A percentile compares a stretch with the other conserved stretches of the same genome.
These are phyloP conservation scores for Micrasema longulum DNA, from an alignment of 1,140 invertebrate genomes.

Conservation along the genomic window DNA sequence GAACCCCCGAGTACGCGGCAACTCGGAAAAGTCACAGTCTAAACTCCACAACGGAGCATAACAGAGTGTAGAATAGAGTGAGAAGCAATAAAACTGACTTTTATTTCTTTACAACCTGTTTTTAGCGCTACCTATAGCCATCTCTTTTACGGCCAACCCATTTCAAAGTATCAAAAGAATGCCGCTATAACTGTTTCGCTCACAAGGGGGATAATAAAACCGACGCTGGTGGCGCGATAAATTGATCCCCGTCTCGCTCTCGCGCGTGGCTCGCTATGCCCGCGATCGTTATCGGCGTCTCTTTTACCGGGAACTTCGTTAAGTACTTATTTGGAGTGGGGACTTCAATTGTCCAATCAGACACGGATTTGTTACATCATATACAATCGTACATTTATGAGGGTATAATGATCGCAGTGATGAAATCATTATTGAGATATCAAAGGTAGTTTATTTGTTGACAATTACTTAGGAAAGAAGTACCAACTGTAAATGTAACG, in stretches of 20 bases:
- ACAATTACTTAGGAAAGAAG: conserved; percentile 31
- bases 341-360: conserved; percentile 50
- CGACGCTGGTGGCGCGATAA: conserved; percentile 47
- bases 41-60: conserved; percentile 54
- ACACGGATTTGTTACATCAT: conserved; percentile 46
- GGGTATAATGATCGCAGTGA: conserved; percentile 38
- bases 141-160: conserved; percentile 57
- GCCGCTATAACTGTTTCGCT: conserved; percentile 46
- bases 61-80: conserved; percentile 71
- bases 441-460: conserved; percentile 45
- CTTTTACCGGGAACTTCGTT: conserved; percentile 52
- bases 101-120: conserved; percentile 71
- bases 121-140: conserved; percentile 60
- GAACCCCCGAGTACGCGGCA: background rate
- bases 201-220: conserved; percentile 48
- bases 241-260: conserved; percentile 60
- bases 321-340: conserved; percentile 41
- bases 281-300: conserved; percentile 56
- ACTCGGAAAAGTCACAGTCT: conserved; percentile 46
- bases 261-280: conserved; percentile 60
- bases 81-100: conserved; percentile 71
- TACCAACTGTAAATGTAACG: background rate
- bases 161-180: conserved; percentile 46
- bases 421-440: conserved; percentile 52
- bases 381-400: conserved; percentile 42